phyloP scores from a whole-genome alignment of 2,888 invertebrate species.

The Melanotus villosus region DNA sequence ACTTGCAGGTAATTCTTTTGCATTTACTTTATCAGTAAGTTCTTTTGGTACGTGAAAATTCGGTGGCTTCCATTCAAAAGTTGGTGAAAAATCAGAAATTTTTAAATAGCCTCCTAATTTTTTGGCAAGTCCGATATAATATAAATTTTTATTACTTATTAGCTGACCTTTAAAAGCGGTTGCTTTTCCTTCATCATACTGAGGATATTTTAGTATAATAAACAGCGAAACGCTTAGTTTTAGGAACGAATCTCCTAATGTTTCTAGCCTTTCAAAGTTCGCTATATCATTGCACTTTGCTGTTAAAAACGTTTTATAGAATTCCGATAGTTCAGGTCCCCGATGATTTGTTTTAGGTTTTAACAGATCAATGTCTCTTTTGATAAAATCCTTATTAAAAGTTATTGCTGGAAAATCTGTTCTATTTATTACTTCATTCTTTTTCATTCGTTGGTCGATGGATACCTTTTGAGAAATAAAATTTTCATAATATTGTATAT shows the following conservation, averaged over 20 bases:
- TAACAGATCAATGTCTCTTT: conserved; percentile 49
- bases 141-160: conserved; percentile 90
- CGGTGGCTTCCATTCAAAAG: conserved; percentile 84
- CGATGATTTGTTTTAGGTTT: conserved; percentile 22
- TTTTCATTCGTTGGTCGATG: conserved; percentile 43
- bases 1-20: conserved; percentile 67
- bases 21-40: conserved; percentile 67
- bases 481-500: conserved; percentile 79
- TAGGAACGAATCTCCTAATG: conserved; percentile 90
- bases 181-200: conserved; percentile 83
- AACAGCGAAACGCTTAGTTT: conserved; percentile 85
- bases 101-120: conserved; percentile 76
- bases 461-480: conserved; percentile 69
- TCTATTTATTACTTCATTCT: conserved; percentile 43
- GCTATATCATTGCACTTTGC: conserved; percentile 82
- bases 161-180: conserved; percentile 80
- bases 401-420: conserved; percentile 56
- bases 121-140: conserved; percentile 75
- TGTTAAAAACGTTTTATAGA: conserved; percentile 78
- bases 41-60: conserved; percentile 75
- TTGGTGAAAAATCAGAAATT: conserved; percentile 76
- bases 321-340: conserved; percentile 70
- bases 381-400: conserved; percentile 56
- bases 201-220: conserved; percentile 78
- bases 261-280: conserved; percentile 87